Evolutionary conservation across 2,888 invertebrate species (phyloP).

Genomic region (Drosophila limbata): DNA sequence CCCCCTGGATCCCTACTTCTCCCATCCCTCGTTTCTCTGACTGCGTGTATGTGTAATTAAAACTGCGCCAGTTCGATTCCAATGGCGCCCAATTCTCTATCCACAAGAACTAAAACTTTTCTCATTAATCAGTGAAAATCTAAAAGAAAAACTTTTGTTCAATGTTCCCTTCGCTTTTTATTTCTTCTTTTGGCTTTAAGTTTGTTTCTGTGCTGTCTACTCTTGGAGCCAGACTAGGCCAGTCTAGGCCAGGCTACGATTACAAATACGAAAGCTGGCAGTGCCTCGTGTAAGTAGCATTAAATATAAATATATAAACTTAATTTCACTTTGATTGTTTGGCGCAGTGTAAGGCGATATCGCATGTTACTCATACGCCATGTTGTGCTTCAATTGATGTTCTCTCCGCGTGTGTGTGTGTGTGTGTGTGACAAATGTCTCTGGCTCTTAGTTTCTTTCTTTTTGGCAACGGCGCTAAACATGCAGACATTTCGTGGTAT

Average conservation of each 20-base stretch:
- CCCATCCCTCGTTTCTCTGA: slow-evolving; percentile 2
- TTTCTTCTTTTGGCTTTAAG: slow-evolving; percentile 63
- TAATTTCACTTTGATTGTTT: slow-evolving; percentile 80
- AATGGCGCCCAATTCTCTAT: slow-evolving; percentile 47
- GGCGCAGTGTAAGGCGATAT: slow-evolving; percentile 81
- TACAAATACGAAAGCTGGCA: slow-evolving; percentile 28
- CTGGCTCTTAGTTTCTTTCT: slow-evolving; percentile 40
- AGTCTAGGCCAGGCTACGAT: slow-evolving; percentile 22
- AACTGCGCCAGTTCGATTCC: slow-evolving; percentile 70
- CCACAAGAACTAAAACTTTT: slow-evolving; percentile 75
- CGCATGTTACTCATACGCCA: slow-evolving; percentile 80
- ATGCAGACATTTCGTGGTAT: slow-evolving; percentile 57
- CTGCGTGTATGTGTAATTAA: slow-evolving; percentile 75
- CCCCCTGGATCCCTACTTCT: not conserved
- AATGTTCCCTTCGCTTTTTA: slow-evolving; percentile 25
- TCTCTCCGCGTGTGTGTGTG: slow-evolving; percentile 31
- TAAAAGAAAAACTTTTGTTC: slow-evolving; percentile 81
- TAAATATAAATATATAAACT: slow-evolving; percentile 81
- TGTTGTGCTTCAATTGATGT: slow-evolving; percentile 53
- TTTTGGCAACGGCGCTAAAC: slow-evolving; percentile 48
- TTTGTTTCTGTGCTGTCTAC: slow-evolving; percentile 62
- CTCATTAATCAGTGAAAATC: slow-evolving; percentile 82
- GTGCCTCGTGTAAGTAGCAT: slow-evolving; percentile 62
- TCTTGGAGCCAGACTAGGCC: slow-evolving; percentile 25
- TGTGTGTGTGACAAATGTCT: slow-evolving; percentile 75